Evolutionary conservation across 2,797 vertebrate species (phyloP), one percentile per base, ranked within the genome.

Genomic region (Danio aesculapii): DNA sequence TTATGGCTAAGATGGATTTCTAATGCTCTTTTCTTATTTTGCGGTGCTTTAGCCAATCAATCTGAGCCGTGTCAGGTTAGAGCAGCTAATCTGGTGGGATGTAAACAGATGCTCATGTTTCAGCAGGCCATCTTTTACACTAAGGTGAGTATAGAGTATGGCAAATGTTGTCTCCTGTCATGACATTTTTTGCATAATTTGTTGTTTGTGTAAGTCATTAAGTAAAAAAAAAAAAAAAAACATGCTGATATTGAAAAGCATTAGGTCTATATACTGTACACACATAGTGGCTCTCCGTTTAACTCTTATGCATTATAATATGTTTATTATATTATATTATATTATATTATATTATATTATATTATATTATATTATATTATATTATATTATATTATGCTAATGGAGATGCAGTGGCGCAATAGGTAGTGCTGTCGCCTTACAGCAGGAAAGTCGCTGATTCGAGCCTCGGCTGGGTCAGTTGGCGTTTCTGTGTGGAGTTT

Each of bases 101-200:
- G 78, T 85, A 83, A 82, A 88, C 84, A 83, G 75, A 84, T 76
- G 63, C 82, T 84, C 53, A 50, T 14, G 63, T 84, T 85, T 85
- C 83, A 44, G 66, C 39, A 74, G 79, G 53, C 75, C 84, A 84
- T 81, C 62, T 68, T 81, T 85, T 83, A 77, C 53, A 85, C 43
- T 62, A 67, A 74, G 83, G 75, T 81, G 80, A 83, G 82, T 76
- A 81, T 79, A 52, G 58, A 63, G 6, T 30, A 70, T 12, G 80
- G 50, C 44, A 44, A 53, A 80, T 66, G 62, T 21, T 63, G 62
- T 77, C 21, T 53, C 13, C 47, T 43, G 19, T 49, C 57, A 71
- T 30, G 30, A 72, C 58, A 76, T 44, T 50, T n/a, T 21, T 16
- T 62, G 77, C 59, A 52, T 84, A 59, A 84, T 13, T 17, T 21